Percentiles rank a stretch among this genome's conserved stretches.
phyloP scores from a whole-genome alignment of 2,888 invertebrate genomes.

The Oxyteleia sp. region DNA sequence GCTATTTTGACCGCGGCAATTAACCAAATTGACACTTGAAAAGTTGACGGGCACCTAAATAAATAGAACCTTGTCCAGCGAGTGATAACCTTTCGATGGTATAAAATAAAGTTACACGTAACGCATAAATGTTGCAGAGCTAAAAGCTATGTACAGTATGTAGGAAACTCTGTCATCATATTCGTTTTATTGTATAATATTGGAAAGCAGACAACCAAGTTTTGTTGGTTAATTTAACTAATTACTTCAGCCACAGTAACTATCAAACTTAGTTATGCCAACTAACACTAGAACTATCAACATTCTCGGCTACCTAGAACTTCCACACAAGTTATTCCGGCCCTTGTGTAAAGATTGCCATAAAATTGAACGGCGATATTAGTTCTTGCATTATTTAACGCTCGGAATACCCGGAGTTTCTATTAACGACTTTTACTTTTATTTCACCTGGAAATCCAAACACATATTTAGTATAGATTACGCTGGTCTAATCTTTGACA shows the following conservation, averaged over 20 bases:
- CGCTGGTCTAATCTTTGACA: no score
- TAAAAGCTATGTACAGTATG: conserved; percentile 1
- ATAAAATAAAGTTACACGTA: neutral
- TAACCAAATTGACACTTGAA: conserved; percentile 29
- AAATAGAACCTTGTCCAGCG: neutral
- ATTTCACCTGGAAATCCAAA: no score
- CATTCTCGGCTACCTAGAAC: conserved; percentile 45
- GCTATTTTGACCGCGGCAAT: conserved; percentile 19
- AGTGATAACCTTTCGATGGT: neutral
- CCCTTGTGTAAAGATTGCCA: conserved; percentile 11
- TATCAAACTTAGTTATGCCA: conserved; percentile 59
- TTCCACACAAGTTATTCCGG: conserved; percentile 17
- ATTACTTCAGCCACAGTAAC: conserved; percentile 50
- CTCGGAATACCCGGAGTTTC: neutral
- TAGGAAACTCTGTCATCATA: conserved; percentile 19
- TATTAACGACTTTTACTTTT: no score
- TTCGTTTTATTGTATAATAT: conserved; percentile 43
- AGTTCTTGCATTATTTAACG: neutral
- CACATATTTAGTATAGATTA: no score
- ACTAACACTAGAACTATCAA: conserved; percentile 53
- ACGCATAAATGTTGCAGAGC: neutral
- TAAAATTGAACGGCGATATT: conserved; percentile 1
- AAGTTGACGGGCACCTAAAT: neutral
- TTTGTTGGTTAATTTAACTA: conserved; percentile 59
- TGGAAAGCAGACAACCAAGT: conserved; percentile 47